Percentiles rank a stretch among this genome's conserved stretches.
These are phyloP conservation scores for Poeciliopsis presidionis DNA, from an alignment of 2,797 vertebrate genomes.

Conservation along the genomic window DNA sequence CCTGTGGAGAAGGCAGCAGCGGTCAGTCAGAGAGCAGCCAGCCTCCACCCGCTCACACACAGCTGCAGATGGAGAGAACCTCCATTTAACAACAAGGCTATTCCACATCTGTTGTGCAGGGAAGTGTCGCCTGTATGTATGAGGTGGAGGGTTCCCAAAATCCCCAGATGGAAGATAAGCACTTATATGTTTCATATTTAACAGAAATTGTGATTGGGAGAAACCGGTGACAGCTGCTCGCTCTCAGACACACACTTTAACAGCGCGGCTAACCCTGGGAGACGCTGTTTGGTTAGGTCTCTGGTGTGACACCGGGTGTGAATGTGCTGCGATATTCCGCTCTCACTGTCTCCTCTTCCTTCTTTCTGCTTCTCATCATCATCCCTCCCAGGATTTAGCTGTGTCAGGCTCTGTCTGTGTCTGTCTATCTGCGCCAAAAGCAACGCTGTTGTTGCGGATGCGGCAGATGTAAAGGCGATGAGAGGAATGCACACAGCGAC, in stretches of 20 bases:
- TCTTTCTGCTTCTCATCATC: slow-evolving; percentile 48
- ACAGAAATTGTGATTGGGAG: slow-evolving; percentile 65
- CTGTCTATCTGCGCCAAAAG: slow-evolving; percentile 56
- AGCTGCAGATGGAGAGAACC: not conserved
- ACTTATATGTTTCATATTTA: slow-evolving; percentile 67
- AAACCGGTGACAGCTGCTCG: slow-evolving; percentile 70
- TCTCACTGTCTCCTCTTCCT: slow-evolving; percentile 58
- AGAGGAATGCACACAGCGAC: slow-evolving; percentile 40
- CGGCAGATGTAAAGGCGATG: slow-evolving; percentile 56
- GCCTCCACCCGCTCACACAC: slow-evolving; percentile 6
- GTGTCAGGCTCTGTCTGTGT: slow-evolving; percentile 63
- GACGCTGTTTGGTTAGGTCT: slow-evolving; percentile 55
- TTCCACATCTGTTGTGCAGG: slow-evolving; percentile 7
- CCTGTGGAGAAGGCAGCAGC: slow-evolving; percentile 73
- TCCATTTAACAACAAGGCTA: slow-evolving; percentile 6
- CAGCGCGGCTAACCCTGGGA: slow-evolving; percentile 63
- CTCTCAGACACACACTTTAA: slow-evolving; percentile 54
- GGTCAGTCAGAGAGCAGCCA: not conserved
- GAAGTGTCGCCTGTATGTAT: slow-evolving; percentile 16
- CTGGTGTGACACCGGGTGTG: slow-evolving; percentile 60
- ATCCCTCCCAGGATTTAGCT: slow-evolving; percentile 61
- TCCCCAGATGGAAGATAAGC: slow-evolving; percentile 41
- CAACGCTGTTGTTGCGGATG: slow-evolving; percentile 50
- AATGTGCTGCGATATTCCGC: slow-evolving; percentile 62
- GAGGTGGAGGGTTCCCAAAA: slow-evolving; percentile 24